Base-by-base conservation (phyloP, 2,888 invertebrate genomes). In the Nomada lathburiana region DNA sequence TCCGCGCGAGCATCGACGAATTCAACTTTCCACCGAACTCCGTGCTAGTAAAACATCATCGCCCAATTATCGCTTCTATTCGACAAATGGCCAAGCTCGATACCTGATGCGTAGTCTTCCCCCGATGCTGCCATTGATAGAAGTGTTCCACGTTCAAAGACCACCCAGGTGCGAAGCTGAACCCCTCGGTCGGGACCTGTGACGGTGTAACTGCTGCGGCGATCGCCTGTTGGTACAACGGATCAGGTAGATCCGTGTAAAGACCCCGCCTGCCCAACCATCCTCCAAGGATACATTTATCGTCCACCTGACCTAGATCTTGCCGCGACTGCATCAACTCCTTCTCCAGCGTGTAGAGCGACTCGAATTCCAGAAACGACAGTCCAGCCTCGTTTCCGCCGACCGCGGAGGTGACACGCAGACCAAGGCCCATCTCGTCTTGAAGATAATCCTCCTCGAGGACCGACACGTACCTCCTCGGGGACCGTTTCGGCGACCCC, bases 91-190 rank as follows among this genome's bases (percentile, higher is more conserved):
- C 7, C 7, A 2, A 47, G 2, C 10, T 29, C 10, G 18, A 55
- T 91, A 95, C 95, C 95, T 95, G 95, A 87, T 95, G 94, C 47
- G 95, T 95, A 23, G 95, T 95, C 91, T 95, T 95, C 67, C 95
- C 95, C 29, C 95, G 95, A 70, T 94, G 95, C 89, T 95, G 95
- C 95, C 95, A 95, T 94, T 95, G 95, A 94, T 95, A 95, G 78
- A 95, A 95, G 90, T 95, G 95, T 90, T 95, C 95, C 53, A 95
- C 95, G 90, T 95, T 95, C 86, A 95, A 94, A 72, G 95, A 95
- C 95, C 95, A 95, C 77, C 95, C 95, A 50, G 95, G 95, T 77
- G 95, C 95, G 90, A 95, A 95, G 93, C 95, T 95, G 93, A 95
- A 95, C 83, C 95, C 95, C 23, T 95, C 95, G 81, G 92, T 92